Evolutionary conservation across 2,888 invertebrate genomes (phyloP), one percentile per base, ranked within the genome.

Genomic region (Cryptocheilus praepositus): DNA sequence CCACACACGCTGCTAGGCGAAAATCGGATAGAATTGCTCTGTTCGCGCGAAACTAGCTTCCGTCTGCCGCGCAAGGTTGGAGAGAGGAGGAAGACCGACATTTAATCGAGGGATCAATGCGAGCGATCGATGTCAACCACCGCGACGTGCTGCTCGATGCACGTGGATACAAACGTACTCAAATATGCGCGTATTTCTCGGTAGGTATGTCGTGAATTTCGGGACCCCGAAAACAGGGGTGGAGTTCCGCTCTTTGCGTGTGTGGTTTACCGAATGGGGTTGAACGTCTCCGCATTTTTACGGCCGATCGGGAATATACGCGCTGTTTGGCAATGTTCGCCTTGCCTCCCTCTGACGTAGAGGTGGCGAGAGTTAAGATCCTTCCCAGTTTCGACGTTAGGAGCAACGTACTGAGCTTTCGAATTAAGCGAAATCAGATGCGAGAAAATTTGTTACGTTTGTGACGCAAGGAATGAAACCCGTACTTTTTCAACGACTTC

Each of bases 311-410:
- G 62, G 58, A 16, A 54, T 56, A 52, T 60, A 66, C 55, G 53
- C 65, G 60, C 64, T 62, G 73, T 62, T 65, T 64, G 68, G 62
- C 64, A 57, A 52, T 57, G 62, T 60, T 11, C 61, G 46, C 49
- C 36, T 16, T n/a, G 43, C 25, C 15, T n/a, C 52, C 51, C n/a
- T n/a, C 21, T 19, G 13, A 16, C 21, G 19, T 11, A 11, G 36
- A 36, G 36, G 36, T 11, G 36, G 36, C 36, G 36, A 36, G 36
- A 36, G 3, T 36, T 36, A 36, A 36, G 7, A 36, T 36, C 36
- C 36, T 36, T 11, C 36, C 36, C 7, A 4, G 36, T 36, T 11
- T 36, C 36, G 36, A 36, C 36, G 36, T 11, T 11, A 11, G 7
- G 36, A 36, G 11, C 36, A 36, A 36, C 36, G 36, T 36, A 36